Evolutionary conservation across 2,797 vertebrate species (phyloP).

Genomic region (Anabacerthia variegaticeps): DNA sequence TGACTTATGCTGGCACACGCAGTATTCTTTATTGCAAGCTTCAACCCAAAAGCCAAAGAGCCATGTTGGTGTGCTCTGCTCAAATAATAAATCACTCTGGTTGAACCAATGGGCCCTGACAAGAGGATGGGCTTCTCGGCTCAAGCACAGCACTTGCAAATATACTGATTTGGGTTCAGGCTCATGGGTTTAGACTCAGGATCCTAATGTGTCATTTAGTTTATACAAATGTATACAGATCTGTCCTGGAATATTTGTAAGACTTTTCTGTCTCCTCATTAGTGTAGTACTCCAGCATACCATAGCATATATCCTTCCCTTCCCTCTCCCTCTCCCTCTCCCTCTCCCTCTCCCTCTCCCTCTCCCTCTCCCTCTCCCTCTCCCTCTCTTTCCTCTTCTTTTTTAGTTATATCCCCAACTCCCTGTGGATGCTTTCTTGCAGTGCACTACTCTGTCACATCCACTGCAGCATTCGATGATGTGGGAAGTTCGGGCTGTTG

Average conservation of each 20-base stretch:
- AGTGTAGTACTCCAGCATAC: neutral
- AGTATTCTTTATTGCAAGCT: neutral
- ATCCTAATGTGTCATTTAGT: neutral
- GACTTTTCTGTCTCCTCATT: neutral
- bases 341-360: too few species aligned
- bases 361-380: neutral
- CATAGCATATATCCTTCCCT: too few species aligned
- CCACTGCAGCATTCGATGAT: neutral
- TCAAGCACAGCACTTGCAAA: neutral
- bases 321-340: rapidly evolving
- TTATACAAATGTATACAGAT: neutral
- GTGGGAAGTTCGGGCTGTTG: neutral
- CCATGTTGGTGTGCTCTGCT: neutral
- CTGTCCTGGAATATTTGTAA: neutral
- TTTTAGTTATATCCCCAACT: neutral
- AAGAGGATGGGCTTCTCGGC: neutral
- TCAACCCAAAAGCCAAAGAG: neutral
- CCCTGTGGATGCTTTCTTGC: neutral
- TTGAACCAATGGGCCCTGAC: neutral
- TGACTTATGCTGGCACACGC: rapidly evolving
- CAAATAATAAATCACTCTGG: neutral
- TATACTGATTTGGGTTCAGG: neutral
- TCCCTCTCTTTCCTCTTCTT: neutral
- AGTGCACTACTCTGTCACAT: neutral
- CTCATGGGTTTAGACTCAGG: neutral